A percentile compares a stretch with the other conserved stretches of the same genome.
Conservation (phyloP, 2,888 invertebrate species). For the Sabatieria punctata region DNA sequence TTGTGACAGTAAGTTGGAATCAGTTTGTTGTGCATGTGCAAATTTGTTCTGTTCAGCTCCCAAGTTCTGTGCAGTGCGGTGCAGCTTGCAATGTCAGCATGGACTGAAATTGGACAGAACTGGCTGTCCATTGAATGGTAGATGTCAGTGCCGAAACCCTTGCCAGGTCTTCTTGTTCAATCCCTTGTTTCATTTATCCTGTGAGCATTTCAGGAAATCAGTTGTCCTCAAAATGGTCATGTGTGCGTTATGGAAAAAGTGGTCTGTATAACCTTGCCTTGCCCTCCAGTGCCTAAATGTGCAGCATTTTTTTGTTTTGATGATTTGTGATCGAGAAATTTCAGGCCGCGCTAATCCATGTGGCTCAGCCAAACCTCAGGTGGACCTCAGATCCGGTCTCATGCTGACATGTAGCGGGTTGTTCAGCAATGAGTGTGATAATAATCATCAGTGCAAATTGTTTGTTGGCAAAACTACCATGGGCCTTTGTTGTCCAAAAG, state of each 20-base stretch:
- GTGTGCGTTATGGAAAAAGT: slow-evolving; percentile 7
- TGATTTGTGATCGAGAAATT: not conserved
- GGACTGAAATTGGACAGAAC: slow-evolving; percentile 14
- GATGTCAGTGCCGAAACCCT: slow-evolving; percentile 15
- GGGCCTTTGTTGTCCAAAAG: not conserved
- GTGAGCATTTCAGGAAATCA: not conserved
- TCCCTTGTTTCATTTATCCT: not conserved
- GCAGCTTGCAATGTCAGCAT: slow-evolving; percentile 13
- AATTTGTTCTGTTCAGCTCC: slow-evolving; percentile 11
- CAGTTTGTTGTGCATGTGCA: not conserved
- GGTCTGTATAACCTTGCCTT: slow-evolving; percentile 12
- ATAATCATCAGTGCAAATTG: not conserved
- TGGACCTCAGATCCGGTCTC: slow-evolving; percentile 1
- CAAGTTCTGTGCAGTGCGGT: slow-evolving; percentile 12
- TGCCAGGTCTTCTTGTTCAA: slow-evolving; percentile 14
- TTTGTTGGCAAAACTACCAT: not conserved
- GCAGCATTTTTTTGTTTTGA: slow-evolving; percentile 3
- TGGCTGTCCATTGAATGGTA: slow-evolving; percentile 18
- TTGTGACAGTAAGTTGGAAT: slow-evolving; percentile 12
- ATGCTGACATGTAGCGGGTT: slow-evolving; percentile 2
- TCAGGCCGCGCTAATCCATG: slow-evolving; percentile 5
- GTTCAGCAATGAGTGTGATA: slow-evolving; percentile 7
- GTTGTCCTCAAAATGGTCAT: not conserved
- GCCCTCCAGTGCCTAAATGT: slow-evolving; percentile 15
- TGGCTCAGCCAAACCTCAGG: not conserved